Evolutionary conservation across 1,140 invertebrate species (phyloP).

Genomic region (Vanessa atalanta): DNA sequence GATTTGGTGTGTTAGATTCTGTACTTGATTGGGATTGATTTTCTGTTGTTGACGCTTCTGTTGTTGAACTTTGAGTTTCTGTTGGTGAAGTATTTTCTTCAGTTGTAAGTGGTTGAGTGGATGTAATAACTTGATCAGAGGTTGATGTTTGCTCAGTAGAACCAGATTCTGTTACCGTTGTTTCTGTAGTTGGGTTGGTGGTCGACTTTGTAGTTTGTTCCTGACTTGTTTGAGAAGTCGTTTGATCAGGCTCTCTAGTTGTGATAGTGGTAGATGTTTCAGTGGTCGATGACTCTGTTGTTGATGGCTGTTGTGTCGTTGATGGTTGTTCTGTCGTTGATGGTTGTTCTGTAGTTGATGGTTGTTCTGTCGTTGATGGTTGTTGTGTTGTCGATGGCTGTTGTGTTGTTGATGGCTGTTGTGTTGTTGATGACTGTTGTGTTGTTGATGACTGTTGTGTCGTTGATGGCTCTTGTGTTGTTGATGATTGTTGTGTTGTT

Average conservation of each 20-base stretch:
- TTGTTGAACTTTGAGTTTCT: constrained; percentile 30
- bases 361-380: constrained; percentile 29
- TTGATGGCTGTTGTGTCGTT: constrained; percentile 30
- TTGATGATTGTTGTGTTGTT: constrained; percentile 44
- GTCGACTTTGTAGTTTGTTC: constrained; percentile 41
- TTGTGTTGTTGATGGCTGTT: constrained; percentile 24
- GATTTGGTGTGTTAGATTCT: constrained; percentile 46
- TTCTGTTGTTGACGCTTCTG: constrained; percentile 43
- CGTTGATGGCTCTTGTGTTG: constrained; percentile 28
- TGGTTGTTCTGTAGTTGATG: constrained; percentile 35
- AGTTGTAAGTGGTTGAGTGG: constrained; percentile 37
- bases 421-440: constrained; percentile 39
- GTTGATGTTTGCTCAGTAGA: constrained; percentile 38
- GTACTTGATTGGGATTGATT: constrained; percentile 54
- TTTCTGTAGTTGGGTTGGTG: constrained; percentile 42
- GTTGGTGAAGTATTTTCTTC: constrained; percentile 21
- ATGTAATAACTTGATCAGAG: constrained; percentile 35
- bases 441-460: constrained; percentile 22
- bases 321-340: constrained; percentile 32
- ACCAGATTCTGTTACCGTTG: constrained; percentile 37
- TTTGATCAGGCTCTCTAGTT: constrained; percentile 19
- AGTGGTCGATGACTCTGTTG: constrained; percentile 1
- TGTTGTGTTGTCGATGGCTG: constrained; percentile 39
- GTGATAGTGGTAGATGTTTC: constrained; percentile 42
- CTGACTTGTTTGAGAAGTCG: constrained; percentile 35